Evolutionary conservation across 2,888 invertebrate genomes (phyloP), one percentile per base, ranked within the genome.

Genomic region (Synanthedon tipuliformis): DNA sequence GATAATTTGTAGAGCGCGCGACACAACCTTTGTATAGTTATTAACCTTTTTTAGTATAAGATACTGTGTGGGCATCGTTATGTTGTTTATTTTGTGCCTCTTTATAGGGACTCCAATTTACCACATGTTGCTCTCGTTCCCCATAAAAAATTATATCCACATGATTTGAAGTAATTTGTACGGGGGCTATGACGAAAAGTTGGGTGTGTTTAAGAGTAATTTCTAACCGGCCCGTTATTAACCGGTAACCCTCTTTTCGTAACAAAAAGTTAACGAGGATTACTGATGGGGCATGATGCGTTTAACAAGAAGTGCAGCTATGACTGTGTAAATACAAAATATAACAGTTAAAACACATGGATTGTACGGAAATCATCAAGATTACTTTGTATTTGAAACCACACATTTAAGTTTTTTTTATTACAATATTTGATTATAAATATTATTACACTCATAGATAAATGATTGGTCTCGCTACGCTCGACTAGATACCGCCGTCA

Each of bases 91-190:
- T 81, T 81, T 73, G 64, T 66, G 68, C 64, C 63, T 71, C 66
- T 68, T 73, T 69, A 75, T 75, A 77, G 78, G 75, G 75, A 71
- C 77, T 73, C 75, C 73, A 85, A 86, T 85, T 85, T 81, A 85
- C 82, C 87, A 84, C 81, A 84, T 86, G 86, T 74, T 73, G 74
- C 68, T 76, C 71, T 71, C 58, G 61, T 67, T 64, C 62, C 58
- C 55, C 60, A 69, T 78, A 83, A 83, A 85, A 83, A 82, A 78
- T 78, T 74, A 78, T 81, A 81, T 78, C 79, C 77, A 85, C 78
- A 81, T 78, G 75, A 82, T 84, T 81, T 77, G 75, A 78, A 70
- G 81, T 81, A 86, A 84, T 84, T 84, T 84, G 76, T 79, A 72
- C 61, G 67, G 67, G 34, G 66, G 77, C 80, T 81, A 80, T 78